Percentiles rank a stretch among this genome's conserved stretches.
These are phyloP conservation scores for Heliconius charithonia DNA, from an alignment of 2,888 invertebrate species.

Conservation along the genomic window DNA sequence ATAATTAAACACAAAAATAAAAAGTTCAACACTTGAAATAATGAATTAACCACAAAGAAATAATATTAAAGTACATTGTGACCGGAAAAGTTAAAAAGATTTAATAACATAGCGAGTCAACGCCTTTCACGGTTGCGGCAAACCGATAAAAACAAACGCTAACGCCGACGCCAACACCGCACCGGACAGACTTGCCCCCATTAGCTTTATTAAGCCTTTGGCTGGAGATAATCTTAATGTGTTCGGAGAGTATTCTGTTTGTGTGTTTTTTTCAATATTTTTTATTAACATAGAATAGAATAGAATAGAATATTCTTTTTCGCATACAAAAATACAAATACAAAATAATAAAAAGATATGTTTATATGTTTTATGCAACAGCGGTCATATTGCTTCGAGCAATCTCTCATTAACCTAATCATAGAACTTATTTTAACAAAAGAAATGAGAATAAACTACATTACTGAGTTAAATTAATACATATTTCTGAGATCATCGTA, in stretches of 20 bases:
- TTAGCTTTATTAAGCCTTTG: constrained; percentile 32
- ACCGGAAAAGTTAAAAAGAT: constrained; percentile 41
- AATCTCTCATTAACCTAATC: no score
- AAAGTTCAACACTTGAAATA: neutral
- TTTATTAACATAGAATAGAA: neutral
- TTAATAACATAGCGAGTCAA: constrained; percentile 32
- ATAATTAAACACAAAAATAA: neutral
- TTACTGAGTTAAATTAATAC: no score
- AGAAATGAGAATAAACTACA: no score
- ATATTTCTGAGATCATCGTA: no score
- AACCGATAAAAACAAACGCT: constrained; percentile 33
- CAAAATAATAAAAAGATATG: no score
- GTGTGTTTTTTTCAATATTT: neutral
- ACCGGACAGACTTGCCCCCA: constrained; percentile 10
- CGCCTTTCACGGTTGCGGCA: constrained; percentile 34
- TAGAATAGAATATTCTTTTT: no score
- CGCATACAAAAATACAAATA: no score
- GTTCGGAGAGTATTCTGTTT: neutral
- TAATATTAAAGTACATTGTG: constrained; percentile 4
- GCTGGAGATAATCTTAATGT: constrained; percentile 26
- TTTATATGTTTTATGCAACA: no score
- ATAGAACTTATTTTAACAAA: no score
- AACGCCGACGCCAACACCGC: neutral
- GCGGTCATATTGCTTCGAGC: no score
- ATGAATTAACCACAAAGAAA: neutral